Conservation (phyloP, 2,888 invertebrate species). For the Nemapogon koenigi region DNA sequence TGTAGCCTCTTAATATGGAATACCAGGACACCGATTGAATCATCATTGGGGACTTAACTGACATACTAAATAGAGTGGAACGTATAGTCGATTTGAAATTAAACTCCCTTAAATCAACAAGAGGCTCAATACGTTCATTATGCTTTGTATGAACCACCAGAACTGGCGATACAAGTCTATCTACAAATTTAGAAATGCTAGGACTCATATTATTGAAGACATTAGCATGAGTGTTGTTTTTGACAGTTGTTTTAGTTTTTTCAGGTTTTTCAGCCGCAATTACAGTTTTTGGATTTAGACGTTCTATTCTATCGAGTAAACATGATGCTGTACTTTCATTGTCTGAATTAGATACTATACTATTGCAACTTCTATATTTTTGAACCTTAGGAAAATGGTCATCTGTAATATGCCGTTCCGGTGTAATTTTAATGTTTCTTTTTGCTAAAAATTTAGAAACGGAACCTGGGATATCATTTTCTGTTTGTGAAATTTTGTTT, state of each 20-base stretch:
- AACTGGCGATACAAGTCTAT: conserved; percentile 40
- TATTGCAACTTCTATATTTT: not conserved
- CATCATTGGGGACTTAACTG: conserved; percentile 43
- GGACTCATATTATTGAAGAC: conserved; percentile 42
- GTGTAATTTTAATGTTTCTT: too few relatives aligned
- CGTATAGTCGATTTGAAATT: conserved; percentile 36
- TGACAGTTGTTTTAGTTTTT: not conserved
- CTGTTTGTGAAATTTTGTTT: too few relatives aligned
- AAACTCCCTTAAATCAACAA: conserved; percentile 30
- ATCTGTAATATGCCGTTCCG: too few relatives aligned
- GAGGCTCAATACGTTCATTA: conserved; percentile 32
- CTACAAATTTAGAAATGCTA: conserved; percentile 43
- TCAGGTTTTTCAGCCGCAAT: not conserved
- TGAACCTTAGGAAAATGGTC: too few relatives aligned
- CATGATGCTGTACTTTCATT: conserved; percentile 19
- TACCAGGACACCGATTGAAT: conserved; percentile 77
- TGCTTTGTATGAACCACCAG: conserved; percentile 50
- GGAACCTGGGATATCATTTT: too few relatives aligned
- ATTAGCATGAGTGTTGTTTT: conserved; percentile 27
- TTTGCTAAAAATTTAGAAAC: too few relatives aligned
- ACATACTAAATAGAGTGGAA: conserved; percentile 31
- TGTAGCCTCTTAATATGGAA: conserved; percentile 68
- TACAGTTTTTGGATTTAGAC: conserved; percentile 5
- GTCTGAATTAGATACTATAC: conserved; percentile 21
- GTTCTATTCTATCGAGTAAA: conserved; percentile 4